Evolutionary conservation across 1,140 invertebrate species (phyloP).

Genomic region (Neodiprion pinetum): DNA sequence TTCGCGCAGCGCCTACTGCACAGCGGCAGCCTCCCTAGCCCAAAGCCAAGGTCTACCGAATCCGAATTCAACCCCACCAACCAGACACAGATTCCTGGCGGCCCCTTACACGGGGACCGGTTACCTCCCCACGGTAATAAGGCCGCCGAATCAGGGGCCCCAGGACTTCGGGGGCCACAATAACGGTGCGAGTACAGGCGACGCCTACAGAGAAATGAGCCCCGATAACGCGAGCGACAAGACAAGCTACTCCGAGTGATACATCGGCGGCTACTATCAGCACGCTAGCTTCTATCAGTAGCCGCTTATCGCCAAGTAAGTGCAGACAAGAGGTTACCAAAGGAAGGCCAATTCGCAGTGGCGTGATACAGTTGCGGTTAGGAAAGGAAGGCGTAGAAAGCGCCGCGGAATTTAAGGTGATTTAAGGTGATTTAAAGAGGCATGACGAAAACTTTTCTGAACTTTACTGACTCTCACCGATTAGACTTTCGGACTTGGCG

Average conservation of each 20-base stretch:
- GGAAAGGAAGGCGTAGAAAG: not conserved
- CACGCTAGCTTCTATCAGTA: conserved; percentile 22
- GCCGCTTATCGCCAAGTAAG: conserved; percentile 21
- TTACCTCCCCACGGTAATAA: conserved; percentile 79
- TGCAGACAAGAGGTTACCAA: conserved; percentile 10
- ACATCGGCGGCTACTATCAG: not conserved
- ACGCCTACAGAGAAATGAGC: conserved; percentile 54
- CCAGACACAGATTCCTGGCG: conserved; percentile 73
- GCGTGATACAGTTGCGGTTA: conserved; percentile 8
- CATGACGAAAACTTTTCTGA: no score
- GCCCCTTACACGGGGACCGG: conserved; percentile 82
- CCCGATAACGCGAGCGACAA: conserved; percentile 58
- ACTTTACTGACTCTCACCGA: no score
- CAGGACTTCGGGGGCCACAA: conserved; percentile 34
- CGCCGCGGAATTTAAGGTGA: conserved; percentile 14
- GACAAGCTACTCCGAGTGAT: conserved; percentile 59
- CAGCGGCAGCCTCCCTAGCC: conserved; percentile 31
- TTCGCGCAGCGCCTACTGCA: conserved; percentile 59
- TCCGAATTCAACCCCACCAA: conserved; percentile 60
- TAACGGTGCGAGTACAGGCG: conserved; percentile 38
- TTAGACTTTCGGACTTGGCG: no score
- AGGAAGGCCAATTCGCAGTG: not conserved
- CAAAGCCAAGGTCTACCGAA: conserved; percentile 45
- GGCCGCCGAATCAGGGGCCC: conserved; percentile 64
- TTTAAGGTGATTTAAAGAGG: conserved; percentile 29